Evolutionary conservation across 2,113 vertebrate genomes (phyloP), one percentile per base, ranked within the genome.

Genomic region (Chunga burmeisteri): DNA sequence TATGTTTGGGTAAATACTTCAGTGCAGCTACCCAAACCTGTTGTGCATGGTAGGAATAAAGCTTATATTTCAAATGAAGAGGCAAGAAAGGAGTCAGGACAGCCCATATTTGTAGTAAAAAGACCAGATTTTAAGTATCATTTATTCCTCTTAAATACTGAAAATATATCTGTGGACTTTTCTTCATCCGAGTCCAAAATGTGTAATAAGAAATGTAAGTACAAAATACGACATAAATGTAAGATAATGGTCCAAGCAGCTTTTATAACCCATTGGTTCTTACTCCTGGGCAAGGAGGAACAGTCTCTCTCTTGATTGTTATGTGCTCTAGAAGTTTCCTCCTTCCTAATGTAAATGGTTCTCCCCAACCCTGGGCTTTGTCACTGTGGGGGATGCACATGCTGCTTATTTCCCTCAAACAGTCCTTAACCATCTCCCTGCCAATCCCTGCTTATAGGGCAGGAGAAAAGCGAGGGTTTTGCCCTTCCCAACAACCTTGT

Each of bases 121-220:
- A 3, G 21, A 40, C 6, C 6, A 32, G 40, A 74, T 67, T 82
- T 81, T 32, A 86, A 14, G 22, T 66, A 13, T 67, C 12, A 17
- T 70, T 53, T 74, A 34, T 74, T 88, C 32, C 22, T 75, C 16
- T 47, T 79, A 36, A 67, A 30, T 72, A 50, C 16, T 66, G 67
- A 74, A 93, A 65, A 73, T 19, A 9, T 5, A n/a, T 29, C n/a
- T 66, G 22, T 34, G 7, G 56, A 13, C 10, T 80, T 86, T 17
- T 26, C 42, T 71, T 59, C 44, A 15, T 78, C 18, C 11, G 44
- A 52, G 21, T 56, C n/a, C 16, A 67, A 71, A 91, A 92, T 44
- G 20, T 47, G 7, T 0, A 0, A 1, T 67, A 21, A 74, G 19
- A 27, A 42, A n/a, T 1, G 0, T 14, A 58, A 81, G 23, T 14